Evolutionary conservation across 2,888 invertebrate genomes (phyloP), one percentile per base, ranked within the genome.

Genomic region (Polymixis flavicincta): DNA sequence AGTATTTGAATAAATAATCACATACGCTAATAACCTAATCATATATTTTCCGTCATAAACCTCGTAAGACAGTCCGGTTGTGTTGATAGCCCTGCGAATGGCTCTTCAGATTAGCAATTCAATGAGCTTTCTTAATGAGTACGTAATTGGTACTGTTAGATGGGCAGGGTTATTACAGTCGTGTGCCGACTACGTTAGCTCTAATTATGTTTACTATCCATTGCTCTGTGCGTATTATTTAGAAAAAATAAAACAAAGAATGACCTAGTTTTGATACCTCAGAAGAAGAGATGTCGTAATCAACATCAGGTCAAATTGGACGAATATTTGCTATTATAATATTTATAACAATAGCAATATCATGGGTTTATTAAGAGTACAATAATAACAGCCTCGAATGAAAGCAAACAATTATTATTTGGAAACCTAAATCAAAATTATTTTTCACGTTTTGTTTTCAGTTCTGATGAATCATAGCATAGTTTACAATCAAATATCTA

Each of bases 121-220:
- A 92, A 93, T 90, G 88, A 90, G 89, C 85, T 89, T 85, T 88
- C 88, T 88, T 91, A 92, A 91, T 90, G 86, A 90, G 90, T 78
- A 80, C 75, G 86, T 91, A 93, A 92, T 91, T 92, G 86, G 86
- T 89, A 89, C 92, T 88, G 90, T 89, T 81, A 74, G 70, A 79
- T 75, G 80, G 60, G 63, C 59, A 55, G 71, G 50, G 54, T 74
- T 75, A 64, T 79, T 79, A 68, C 70, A 73, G 48, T 17, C 75
- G 45, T 65, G 72, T 70, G 83, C 71, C 42, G 19, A 2, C 61
- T 55, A 50, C 68, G 59, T 74, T 65, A 78, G 68, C 71, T 28
- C 54, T 73, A 63, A 82, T 57, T 67, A 82, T 74, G 67, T 80
- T 80, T 75, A 75, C 67, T 52, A 70, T 70, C n/a, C 9, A 50